Evolutionary conservation across 2,113 vertebrate species (phyloP), one percentile per base, ranked within the genome.

Genomic region (Varanus komodoensis): DNA sequence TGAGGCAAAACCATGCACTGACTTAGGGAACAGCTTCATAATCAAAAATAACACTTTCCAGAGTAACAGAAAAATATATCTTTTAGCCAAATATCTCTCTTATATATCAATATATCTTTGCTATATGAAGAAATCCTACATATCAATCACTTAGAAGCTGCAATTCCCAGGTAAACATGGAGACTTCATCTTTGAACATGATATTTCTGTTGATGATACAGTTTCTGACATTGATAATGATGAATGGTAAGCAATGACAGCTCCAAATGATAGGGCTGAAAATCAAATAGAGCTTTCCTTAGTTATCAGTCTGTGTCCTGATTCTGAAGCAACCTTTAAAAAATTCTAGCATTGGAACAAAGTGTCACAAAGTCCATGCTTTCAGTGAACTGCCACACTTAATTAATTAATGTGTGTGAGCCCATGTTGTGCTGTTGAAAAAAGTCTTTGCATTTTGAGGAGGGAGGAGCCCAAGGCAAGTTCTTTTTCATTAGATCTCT

Each of bases 331-430:
- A 88, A 17, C n/a, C 61, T 69, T 82, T 93, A 50, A 74, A 82
- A 44, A 69, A 64, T 74, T 75, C 86, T 57, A 44, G 75, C 34
- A 74, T 64, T 82, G 7, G 48, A 44, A n/a, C 6, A 80, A 27
- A 68, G 68, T 89, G 79, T 44, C 89, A 61, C 77, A 91, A 29
- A 52, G 1, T 48, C 52, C 44, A 81, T 19, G 78, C 34, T 14
- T 73, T 44, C 44, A 91, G 86, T 91, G 87, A 87, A 89, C 89
- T 89, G 68, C 52, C 71, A 44, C 57, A 64, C n/a, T 91, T 90
- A 79, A 29, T 87, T 52, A n/a, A 54, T 75, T 52, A n/a, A 54
- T 75, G 84, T 77, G 38, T 23, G 71, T 74, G 71, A 34, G 29
- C 1, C 32, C 34, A 32, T 74, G 27, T 71, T 71, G 69, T 27